Evolutionary conservation across 1,140 invertebrate species (phyloP), one percentile per base, ranked within the genome.

Genomic region (Carcinoscorpius rotundicauda): DNA sequence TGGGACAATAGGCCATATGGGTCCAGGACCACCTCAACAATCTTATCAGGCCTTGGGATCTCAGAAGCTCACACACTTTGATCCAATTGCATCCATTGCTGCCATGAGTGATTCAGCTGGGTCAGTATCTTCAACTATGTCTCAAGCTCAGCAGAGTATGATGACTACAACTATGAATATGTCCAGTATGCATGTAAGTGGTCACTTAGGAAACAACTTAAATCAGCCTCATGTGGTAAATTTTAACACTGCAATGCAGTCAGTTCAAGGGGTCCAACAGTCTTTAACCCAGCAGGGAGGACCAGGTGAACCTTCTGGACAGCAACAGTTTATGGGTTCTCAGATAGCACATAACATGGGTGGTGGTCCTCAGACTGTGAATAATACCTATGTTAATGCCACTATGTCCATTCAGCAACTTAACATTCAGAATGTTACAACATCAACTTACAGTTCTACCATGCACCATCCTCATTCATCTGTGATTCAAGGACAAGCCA

Each of bases 21-120:
- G 64, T 50, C 59, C 61, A n/a, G 66, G 67, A 52, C 68, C 69
- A 57, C 65, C 63, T 62, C 65, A 62, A 10, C 57, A 62, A 60
- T 29, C 64, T 64, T 51, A 56, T 29, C 63, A 60, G 58, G 55
- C 61, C 5, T 58, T 60, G 50, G 48, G 60, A 52, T 58, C 64
- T 49, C 71, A 72, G 49, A 49, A 71, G 48, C 61, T 71, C 11
- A 58, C 83, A 62, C 85, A 83, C 71, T 94, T 94, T 76, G 92
- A 95, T 80, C 91, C 92, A 0, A 94, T 95, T 69, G 90, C 91
- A 10, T 95, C 92, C 4, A 82, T 94, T 71, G 90, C 91, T 49
- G 91, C 94, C 76, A 95, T 94, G 92, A 91, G 88, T 61, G 91
- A 94, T 72, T 89, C 69, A 61, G 66, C 66, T 59, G 63, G 64